A percentile compares a stretch with the other conserved stretches of the same genome.
phyloP scores from a whole-genome alignment of 92 coral and sea anemone species.

The Porites lobata region DNA sequence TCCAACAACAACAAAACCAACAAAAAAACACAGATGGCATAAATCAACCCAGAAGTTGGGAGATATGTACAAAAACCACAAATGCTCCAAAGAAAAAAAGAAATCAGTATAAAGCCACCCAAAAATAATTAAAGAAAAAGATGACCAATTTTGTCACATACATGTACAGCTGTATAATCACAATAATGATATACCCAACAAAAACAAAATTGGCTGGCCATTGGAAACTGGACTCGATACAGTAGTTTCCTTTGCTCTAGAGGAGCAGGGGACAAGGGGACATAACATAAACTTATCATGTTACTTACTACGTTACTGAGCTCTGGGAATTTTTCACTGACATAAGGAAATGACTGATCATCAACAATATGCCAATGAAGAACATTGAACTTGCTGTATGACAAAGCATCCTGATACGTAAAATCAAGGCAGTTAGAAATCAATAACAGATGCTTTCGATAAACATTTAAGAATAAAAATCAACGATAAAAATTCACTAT shows the following conservation, averaged over 20 bases:
- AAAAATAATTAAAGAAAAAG: not conserved
- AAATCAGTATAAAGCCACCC: not conserved
- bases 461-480: too few species aligned
- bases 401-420: constrained; percentile 87
- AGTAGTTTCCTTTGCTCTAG: too few species aligned
- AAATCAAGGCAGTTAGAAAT: not conserved
- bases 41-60: not conserved
- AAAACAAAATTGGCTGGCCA: too few species aligned
- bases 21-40: not conserved
- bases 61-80: not conserved
- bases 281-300: too few species aligned
- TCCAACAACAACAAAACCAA: not conserved
- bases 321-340: constrained; percentile 88
- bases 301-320: constrained; percentile 78
- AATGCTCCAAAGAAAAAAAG: not conserved
- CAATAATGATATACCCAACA: too few species aligned
- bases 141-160: not conserved
- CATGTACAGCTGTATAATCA: not conserved
- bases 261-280: too few species aligned
- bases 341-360: constrained; percentile 93
- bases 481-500: too few species aligned
- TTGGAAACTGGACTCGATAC: too few species aligned
- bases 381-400: constrained; percentile 93
- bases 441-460: too few species aligned
- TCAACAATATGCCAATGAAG: constrained; percentile 99